Percentiles rank a stretch among this genome's conserved stretches.
Evolutionary conservation across 2,113 vertebrate species (phyloP).

Genomic region (Candoia aspera): DNA sequence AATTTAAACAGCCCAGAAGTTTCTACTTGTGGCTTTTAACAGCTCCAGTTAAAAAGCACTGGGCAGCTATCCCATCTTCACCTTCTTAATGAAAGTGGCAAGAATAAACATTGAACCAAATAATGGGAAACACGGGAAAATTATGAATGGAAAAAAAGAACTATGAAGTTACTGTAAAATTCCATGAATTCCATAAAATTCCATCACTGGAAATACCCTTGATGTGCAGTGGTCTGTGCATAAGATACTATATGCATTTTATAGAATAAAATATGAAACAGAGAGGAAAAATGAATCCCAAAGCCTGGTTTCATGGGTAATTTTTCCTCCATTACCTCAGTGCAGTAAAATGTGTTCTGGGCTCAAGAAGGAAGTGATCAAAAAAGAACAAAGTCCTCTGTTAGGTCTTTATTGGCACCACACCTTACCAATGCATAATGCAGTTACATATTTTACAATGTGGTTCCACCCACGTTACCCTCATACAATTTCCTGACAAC

Average conservation of each 20-base stretch:
- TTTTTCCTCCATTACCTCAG: neutral
- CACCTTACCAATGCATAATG: neutral
- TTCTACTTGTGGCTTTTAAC: neutral
- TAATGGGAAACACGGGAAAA: neutral
- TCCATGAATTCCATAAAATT: neutral
- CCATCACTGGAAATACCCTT: neutral
- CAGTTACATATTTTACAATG: neutral
- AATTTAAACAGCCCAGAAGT: neutral
- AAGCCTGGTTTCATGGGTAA: neutral
- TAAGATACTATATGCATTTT: neutral
- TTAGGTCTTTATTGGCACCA: constrained; percentile 16
- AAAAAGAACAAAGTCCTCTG: constrained; percentile 15
- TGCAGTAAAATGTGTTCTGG: neutral
- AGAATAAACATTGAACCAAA: neutral
- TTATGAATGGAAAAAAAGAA: neutral
- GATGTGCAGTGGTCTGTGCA: neutral
- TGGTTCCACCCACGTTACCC: neutral
- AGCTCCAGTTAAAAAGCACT: neutral
- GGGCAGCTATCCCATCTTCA: neutral
- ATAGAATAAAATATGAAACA: neutral
- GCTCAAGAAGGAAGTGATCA: neutral
- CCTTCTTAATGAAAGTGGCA: neutral
- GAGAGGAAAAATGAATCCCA: neutral
- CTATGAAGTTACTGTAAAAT: neutral
- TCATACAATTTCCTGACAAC: neutral